Evolutionary conservation across 2,797 vertebrate species (phyloP).

Genomic region (Anguilla anguilla): DNA sequence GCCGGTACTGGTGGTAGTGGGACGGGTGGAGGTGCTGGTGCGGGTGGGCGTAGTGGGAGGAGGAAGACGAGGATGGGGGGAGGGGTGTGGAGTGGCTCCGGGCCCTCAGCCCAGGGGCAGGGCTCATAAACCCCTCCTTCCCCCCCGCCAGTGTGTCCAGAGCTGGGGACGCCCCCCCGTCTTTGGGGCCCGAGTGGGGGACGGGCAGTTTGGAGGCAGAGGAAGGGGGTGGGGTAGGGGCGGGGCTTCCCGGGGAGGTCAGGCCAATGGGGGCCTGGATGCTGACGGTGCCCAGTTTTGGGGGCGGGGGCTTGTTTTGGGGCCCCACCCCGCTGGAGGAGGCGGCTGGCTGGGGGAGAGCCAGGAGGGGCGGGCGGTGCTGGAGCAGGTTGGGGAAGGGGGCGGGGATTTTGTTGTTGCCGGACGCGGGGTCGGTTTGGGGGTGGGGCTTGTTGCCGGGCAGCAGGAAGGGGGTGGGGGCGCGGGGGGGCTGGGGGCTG

Average conservation of each 20-base stretch:
- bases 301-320: slow-evolving; percentile 69
- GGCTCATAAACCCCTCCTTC: slow-evolving; percentile 71
- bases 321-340: slow-evolving; percentile 78
- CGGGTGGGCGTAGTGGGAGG: slow-evolving; percentile 74
- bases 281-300: slow-evolving; percentile 64
- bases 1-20: slow-evolving; percentile 84
- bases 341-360: slow-evolving; percentile 84
- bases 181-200: slow-evolving; percentile 68
- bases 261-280: slow-evolving; percentile 53
- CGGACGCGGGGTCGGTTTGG: slow-evolving; percentile 62
- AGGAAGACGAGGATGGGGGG: slow-evolving; percentile 81
- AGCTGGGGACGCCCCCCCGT: slow-evolving; percentile 47
- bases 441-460: slow-evolving; percentile 72
- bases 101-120: slow-evolving; percentile 79
- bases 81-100: slow-evolving; percentile 91
- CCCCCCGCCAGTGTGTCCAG: slow-evolving; percentile 74
- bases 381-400: slow-evolving; percentile 92
- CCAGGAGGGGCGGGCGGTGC: slow-evolving; percentile 86
- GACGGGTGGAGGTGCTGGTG: slow-evolving; percentile 85
- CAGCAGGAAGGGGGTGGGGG: slow-evolving; percentile 77
- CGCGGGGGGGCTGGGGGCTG: slow-evolving; percentile 78
- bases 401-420: slow-evolving; percentile 82
- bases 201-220: slow-evolving; percentile 69
- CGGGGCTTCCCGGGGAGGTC: slow-evolving; percentile 59
- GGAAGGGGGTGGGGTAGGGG: slow-evolving; percentile 52